Base-by-base conservation (phyloP, 2,113 vertebrate genomes). In the Passerina amoena region DNA sequence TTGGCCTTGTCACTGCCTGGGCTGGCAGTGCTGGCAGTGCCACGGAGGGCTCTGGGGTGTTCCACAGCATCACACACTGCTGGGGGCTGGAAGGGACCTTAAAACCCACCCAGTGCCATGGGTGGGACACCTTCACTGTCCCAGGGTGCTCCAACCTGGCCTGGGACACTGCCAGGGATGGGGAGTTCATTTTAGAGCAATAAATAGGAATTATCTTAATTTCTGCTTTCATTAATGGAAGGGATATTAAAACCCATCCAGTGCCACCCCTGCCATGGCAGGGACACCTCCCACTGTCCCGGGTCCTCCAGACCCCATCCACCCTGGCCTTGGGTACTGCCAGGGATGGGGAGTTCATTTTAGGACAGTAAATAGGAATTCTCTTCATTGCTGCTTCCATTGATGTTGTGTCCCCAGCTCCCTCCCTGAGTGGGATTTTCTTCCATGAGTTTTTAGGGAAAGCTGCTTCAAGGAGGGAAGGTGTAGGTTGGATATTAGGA, bases 341-440 rank as follows among this genome's bases (percentile, higher is more conserved):
- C 70, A 61, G 40, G 54, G 40, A 13, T 13, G 30, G 47, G n/a
- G n/a, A 40, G 33, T 47, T 69, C 4, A 6, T 35, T 76, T 13
- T 7, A 35, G 54, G 8, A 1, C 65, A 10, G 30, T 7, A 5
- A 59, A 15, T 3, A 59, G 42, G 64, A 28, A 10, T 77, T 64
- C 14, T 40, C 13, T 6, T 0, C 12, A 11, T 1, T 31, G 44
- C 54, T 24, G 2, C 42, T 30, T 7, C 44, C n/a, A 2, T 25
- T 23, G 2, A 11, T 2, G 28, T 3, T 5, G 48, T 35, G 33
- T 28, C 18, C 15, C 0, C 40, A 19, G 11, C 31, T 50, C 45
- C 60, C 35, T 44, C 66, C 44, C 24, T 5, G 8, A 21, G n/a
- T 5, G 40, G 45, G 63, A 54, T 82, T 6, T 50, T 65, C 9